Conservation (phyloP, 2,797 vertebrate genomes). For the Myripristis murdjan region DNA sequence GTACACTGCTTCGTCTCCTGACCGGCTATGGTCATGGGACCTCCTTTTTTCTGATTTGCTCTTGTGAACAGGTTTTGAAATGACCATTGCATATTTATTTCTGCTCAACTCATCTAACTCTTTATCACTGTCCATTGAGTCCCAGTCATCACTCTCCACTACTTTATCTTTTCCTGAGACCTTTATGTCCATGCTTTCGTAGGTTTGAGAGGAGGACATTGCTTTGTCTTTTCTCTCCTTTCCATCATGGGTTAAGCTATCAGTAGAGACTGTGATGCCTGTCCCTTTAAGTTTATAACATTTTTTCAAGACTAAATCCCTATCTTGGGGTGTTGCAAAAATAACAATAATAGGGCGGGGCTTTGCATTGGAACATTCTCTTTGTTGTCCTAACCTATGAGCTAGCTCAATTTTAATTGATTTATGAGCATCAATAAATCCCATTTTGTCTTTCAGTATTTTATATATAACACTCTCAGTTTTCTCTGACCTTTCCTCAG, state of each 20-base stretch:
- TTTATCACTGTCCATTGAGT: constrained; percentile 94
- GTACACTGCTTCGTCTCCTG: constrained; percentile 84
- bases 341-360: constrained; percentile 97
- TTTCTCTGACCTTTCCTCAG: constrained; percentile 94
- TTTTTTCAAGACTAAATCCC: constrained; percentile 97
- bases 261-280: constrained; percentile 95
- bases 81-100: constrained; percentile 92
- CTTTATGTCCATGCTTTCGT: constrained; percentile 99
- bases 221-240: constrained; percentile 93
- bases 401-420: constrained; percentile 95
- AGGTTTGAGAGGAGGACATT: constrained; percentile 95
- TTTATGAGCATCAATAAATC: constrained; percentile 92
- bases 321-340: constrained; percentile 94
- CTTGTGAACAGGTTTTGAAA: constrained; percentile 90
- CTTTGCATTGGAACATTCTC: constrained; percentile 97
- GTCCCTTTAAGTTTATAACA: constrained; percentile 99
- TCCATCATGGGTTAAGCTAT: constrained; percentile 92
- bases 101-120: constrained; percentile 93
- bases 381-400: constrained; percentile 94
- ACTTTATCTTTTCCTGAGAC: constrained; percentile 89
- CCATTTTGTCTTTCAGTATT: constrained; percentile 96
- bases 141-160: constrained; percentile 91
- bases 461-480: constrained; percentile 92
- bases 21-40: constrained; percentile 85
- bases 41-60: constrained; percentile 88